These are phyloP conservation scores for Cathartes aura DNA, from an alignment of 2,113 vertebrate genomes.

Conservation along the genomic window DNA sequence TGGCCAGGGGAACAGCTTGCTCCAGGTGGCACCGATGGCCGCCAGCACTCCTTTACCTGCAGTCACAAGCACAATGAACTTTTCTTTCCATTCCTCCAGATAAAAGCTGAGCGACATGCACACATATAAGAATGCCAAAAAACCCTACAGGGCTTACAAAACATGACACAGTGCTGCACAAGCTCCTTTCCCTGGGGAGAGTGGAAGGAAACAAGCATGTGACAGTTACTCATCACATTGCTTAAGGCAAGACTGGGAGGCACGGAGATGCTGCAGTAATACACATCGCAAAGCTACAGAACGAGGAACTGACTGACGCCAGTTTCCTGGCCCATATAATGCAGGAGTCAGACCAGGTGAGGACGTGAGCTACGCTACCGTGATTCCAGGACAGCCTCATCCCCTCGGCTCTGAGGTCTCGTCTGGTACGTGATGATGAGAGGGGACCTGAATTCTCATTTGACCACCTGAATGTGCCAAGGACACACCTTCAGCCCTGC, in stretches of 20 bases:
- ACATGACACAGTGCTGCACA: not conserved
- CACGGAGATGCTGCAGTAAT: not conserved
- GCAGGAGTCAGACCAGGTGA: not conserved
- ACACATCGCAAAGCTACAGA: not conserved
- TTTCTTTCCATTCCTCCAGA: not conserved
- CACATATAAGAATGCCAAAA: not conserved
- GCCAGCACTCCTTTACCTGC: not conserved
- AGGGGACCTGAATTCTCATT: not conserved
- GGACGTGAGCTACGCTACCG: fast-evolving
- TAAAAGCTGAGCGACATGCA: not conserved
- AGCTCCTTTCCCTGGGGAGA: not conserved
- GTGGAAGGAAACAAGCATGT: not conserved
- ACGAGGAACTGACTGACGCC: not conserved
- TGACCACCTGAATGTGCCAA: not conserved
- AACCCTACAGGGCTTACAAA: not conserved
- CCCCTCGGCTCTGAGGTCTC: not conserved
- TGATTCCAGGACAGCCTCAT: not conserved
- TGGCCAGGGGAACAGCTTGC: not conserved
- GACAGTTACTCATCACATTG: not conserved
- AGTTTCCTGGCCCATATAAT: not conserved
- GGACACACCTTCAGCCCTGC: not conserved
- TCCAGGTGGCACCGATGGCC: not conserved
- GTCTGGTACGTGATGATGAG: not conserved
- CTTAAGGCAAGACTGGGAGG: not conserved
- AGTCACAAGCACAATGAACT: not conserved